Evolutionary conservation across 2,888 invertebrate genomes (phyloP).

Genomic region (Sinohyriopsis cumingii): DNA sequence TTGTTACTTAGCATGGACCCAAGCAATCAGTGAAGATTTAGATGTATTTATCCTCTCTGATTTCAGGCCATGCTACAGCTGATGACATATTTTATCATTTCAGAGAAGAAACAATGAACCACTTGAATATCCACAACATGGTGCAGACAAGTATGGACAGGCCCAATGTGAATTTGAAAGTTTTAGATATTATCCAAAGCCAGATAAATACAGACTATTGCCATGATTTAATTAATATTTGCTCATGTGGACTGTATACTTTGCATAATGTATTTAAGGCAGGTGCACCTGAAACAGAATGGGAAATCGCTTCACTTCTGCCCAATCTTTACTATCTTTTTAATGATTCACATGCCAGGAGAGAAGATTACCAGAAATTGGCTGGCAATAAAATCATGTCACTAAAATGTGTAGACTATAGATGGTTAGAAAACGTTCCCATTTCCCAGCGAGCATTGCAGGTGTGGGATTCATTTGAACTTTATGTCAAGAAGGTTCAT

Average conservation of each 20-base stretch:
- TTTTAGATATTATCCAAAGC: constrained; percentile 8
- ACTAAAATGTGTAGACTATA: constrained; percentile 37
- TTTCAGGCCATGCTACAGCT: constrained; percentile 17
- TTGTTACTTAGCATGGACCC: too few species aligned
- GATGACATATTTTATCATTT: constrained; percentile 11
- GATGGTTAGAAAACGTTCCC: constrained; percentile 22
- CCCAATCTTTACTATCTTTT: constrained; percentile 42
- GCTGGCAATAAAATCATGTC: constrained; percentile 46
- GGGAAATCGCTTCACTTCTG: constrained; percentile 40
- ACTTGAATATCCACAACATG: constrained; percentile 9
- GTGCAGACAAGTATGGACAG: constrained; percentile 28
- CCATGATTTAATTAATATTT: constrained; percentile 16
- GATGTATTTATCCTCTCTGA: background rate
- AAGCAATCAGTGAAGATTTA: background rate
- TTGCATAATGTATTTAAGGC: too few species aligned
- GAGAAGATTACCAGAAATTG: too few species aligned
- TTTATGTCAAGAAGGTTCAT: too few species aligned
- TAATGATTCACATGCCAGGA: constrained; percentile 55
- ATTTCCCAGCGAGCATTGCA: constrained; percentile 8
- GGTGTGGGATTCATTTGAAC: constrained; percentile 7
- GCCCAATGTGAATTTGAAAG: constrained; percentile 26
- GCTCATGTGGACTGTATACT: constrained; percentile 30
- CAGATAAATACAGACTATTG: constrained; percentile 13
- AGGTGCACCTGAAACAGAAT: constrained; percentile 17
- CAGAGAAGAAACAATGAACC: too few species aligned